Evolutionary conservation across 2,797 vertebrate species (phyloP).

Genomic region (Echeneis naucrates): DNA sequence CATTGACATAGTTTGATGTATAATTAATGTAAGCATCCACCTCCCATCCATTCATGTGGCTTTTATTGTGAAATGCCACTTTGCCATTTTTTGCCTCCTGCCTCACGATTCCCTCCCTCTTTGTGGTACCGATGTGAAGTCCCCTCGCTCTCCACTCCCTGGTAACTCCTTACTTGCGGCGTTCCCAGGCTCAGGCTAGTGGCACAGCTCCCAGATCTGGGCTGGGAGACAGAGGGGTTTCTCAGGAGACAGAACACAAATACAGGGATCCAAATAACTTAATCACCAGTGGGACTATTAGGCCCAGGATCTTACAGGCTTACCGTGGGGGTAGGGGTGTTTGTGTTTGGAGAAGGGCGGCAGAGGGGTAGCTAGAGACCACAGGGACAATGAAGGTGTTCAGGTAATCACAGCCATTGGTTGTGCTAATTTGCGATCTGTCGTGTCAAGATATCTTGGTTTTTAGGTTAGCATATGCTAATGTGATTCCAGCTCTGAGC

Average conservation of each 20-base stretch:
- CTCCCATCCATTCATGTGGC: constrained; percentile 29
- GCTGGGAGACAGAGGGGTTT: constrained; percentile 78
- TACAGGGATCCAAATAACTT: constrained; percentile 81
- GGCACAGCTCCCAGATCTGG: constrained; percentile 81
- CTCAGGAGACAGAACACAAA: constrained; percentile 84
- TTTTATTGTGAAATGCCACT: constrained; percentile 56
- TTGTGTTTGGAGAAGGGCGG: constrained; percentile 55
- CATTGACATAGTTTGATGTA: constrained; percentile 13
- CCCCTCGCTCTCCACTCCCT: constrained; percentile 60
- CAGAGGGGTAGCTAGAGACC: constrained; percentile 28
- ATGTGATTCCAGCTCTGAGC: constrained; percentile 32
- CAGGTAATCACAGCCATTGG: constrained; percentile 21
- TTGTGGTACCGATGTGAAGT: constrained; percentile 45
- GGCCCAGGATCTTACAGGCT: constrained; percentile 57
- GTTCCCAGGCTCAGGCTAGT: constrained; percentile 83
- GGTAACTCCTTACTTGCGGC: constrained; percentile 73
- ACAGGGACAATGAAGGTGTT: constrained; percentile 54
- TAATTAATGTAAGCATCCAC: neutral
- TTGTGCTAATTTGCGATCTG: constrained; percentile 33
- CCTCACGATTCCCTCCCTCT: constrained; percentile 39
- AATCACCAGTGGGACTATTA: constrained; percentile 75
- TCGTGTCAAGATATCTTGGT: constrained; percentile 29
- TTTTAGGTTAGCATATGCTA: constrained; percentile 16
- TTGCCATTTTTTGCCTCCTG: constrained; percentile 26
- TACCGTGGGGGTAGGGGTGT: constrained; percentile 46